These are phyloP conservation scores for Bucco capensis DNA, from an alignment of 2,113 vertebrate species.

Conservation along the genomic window DNA sequence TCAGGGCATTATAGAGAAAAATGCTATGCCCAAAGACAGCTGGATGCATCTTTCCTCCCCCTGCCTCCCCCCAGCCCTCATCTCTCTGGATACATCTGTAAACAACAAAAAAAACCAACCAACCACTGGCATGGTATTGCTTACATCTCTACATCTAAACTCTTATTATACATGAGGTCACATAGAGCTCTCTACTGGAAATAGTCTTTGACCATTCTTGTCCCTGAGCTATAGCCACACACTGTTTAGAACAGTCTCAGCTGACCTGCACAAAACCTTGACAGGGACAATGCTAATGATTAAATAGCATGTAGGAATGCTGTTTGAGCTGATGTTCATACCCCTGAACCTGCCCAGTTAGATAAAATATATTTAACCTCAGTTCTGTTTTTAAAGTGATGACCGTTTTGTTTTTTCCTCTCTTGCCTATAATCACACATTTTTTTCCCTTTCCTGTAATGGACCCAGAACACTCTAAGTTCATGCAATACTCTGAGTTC, in stretches of 20 bases:
- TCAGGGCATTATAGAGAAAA: not conserved
- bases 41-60: not conserved
- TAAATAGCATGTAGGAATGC: not conserved
- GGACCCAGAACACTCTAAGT: not conserved
- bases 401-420: not conserved
- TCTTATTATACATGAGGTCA: not conserved
- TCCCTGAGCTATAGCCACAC: not conserved
- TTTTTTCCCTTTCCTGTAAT: not conserved
- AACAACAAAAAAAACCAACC: not conserved
- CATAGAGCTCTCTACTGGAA: not conserved
- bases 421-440: not conserved
- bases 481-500: not conserved
- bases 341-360: not conserved
- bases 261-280: not conserved
- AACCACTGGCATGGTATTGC: not conserved
- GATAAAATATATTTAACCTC: not conserved
- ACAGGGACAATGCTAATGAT: not conserved
- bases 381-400: not conserved
- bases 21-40: not conserved
- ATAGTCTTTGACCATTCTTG: not conserved
- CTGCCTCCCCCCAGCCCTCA: accelerated
- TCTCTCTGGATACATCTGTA: not conserved
- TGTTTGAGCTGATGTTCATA: not conserved
- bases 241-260: not conserved
- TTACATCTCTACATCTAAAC: not conserved